Base-by-base conservation (phyloP, 2,888 invertebrate species). In the Melinopterus prodromus region DNA sequence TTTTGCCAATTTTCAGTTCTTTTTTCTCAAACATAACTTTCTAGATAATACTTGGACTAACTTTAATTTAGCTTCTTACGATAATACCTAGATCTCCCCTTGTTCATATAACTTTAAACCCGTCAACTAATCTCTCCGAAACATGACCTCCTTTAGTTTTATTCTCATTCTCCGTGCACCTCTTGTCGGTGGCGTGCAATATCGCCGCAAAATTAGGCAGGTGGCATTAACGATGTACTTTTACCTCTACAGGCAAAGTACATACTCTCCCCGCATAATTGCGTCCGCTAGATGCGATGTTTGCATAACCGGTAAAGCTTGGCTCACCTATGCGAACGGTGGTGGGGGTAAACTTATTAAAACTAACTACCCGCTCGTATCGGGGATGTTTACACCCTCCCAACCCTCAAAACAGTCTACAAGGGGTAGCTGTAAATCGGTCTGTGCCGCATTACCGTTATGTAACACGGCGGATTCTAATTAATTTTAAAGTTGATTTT, bases 401-500 rank as follows among this genome's bases (percentile, higher is more conserved):
- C 37, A 15, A 35, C 74, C 35, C 12, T 37, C 36, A 36, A 74
- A 74, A 74, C 37, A 35, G 74, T 74, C 74, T 74, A 74, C 74
- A 74, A 12, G 35, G 74, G 36, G 74, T 35, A 35, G 74, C 37
- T 74, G 74, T 15, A 74, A 9, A 37, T 74, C 74, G 53, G 78
- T 78, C 4, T 78, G 26, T 70, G 78, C 16, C 71, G 35, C 36
- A 36, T 36, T 35, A 12, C 37, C 74, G 37, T 37, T 36, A 35
- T 35, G 35, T n/a, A 74, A 35, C 74, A 37, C 37, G 74, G 74
- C 35, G 36, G 36, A 71, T 77, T 69, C 79, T 79, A 79, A 79
- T 79, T 79, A 79, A 79, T 79, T 79, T 79, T 79, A 79, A 79
- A 77, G 77, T 79, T 72, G 77, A 79, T 71, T 77, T 79, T 79